Evolutionary conservation across 2,888 invertebrate species (phyloP), one percentile per base, ranked within the genome.

Genomic region (Andrena fulva): DNA sequence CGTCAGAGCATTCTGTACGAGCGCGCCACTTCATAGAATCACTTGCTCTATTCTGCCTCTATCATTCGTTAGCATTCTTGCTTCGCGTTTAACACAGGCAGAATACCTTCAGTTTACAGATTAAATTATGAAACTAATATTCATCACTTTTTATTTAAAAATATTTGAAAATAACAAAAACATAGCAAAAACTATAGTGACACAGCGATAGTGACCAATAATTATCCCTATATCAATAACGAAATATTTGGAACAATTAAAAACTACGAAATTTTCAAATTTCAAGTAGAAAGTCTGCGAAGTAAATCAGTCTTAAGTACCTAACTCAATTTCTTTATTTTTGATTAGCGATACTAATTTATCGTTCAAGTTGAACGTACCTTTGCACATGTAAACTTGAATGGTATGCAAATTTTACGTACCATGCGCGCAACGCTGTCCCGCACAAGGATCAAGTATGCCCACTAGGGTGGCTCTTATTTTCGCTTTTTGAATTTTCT

Each of bases 11-110:
- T 35, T 69, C 52, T 48, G 8, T 48, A 42, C 8, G 56, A 66
- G 56, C 31, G 56, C 56, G 31, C 54, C 54, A 56, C 42, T 66
- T 54, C 66, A 66, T 74, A 42, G 60, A 70, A 70, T 52, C 29
- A 64, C 62, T 63, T 29, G 20, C 16, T 35, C 42, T 42, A n/a
- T n/a, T 64, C 54, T 16, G 60, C 31, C 24, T 50, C 4, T 16
- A 63, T 24, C 24, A 63, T 48, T 27, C 29, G 33, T 56, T 35
- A 66, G 42, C 42, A 42, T 48, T 42, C 52, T 20, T 29, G 27
- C 16, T 54, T 54, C 35, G 4, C 29, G 20, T 16, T 35, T 64
- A 64, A n/a, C 10, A 10, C 5, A 42, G 16, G n/a, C 16, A 60
- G 31, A 48, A 60, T 24, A 48, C 48, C 35, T 0, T 63, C 10